Percentiles rank a stretch among this genome's conserved stretches.
phyloP scores from a whole-genome alignment of 2,797 vertebrate genomes.

The Bovichtus variegatus region DNA sequence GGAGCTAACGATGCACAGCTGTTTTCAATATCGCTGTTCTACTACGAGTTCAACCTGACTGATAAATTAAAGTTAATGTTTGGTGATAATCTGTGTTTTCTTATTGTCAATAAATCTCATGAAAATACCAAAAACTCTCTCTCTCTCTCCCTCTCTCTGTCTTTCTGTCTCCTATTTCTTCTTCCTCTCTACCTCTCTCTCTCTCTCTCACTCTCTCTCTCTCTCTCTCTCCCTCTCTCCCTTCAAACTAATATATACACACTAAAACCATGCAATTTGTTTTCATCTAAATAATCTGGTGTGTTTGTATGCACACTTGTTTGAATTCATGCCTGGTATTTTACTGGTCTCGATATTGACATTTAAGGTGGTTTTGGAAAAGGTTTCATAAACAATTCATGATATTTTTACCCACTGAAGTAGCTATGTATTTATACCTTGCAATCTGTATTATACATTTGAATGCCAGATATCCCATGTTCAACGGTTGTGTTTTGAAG shows the following conservation, averaged over 20 bases:
- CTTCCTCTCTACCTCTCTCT: no score
- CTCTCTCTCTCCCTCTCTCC: no score
- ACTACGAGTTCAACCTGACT: background rate
- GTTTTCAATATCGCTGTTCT: background rate
- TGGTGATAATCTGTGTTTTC: no score
- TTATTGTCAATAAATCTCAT: no score
- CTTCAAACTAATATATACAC: background rate
- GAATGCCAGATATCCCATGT: conserved; percentile 17
- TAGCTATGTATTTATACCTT: conserved; percentile 19
- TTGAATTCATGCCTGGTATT: background rate
- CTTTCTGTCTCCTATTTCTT: no score
- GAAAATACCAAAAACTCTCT: no score
- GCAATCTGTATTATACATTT: conserved; percentile 11
- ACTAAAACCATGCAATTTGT: background rate
- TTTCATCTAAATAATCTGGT: background rate
- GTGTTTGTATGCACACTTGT: background rate
- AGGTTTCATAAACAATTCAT: background rate
- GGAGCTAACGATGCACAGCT: background rate
- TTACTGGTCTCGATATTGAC: background rate
- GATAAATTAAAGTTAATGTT: no score
- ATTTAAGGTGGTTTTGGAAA: background rate
- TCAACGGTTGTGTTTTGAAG: conserved; percentile 28
- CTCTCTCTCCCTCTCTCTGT: no score
- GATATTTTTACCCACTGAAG: background rate
- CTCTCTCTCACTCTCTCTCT: no score